Evolutionary conservation across 2,113 vertebrate genomes (phyloP), one percentile per base, ranked within the genome.

Genomic region (Caloenas nicobarica): DNA sequence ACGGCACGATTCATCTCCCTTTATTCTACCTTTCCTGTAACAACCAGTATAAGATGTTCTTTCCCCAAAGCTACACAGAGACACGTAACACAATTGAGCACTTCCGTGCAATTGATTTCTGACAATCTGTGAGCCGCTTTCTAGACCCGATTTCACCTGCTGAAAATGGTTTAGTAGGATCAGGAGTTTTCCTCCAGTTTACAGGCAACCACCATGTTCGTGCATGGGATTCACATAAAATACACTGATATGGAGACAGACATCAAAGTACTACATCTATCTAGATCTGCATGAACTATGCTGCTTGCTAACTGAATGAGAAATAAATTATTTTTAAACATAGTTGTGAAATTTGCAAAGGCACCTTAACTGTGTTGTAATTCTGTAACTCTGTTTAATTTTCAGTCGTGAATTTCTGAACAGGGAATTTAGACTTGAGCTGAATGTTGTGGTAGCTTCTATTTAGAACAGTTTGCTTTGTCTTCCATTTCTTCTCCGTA

Each of bases 401-500:
- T 89, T 80, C 7, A 6, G 13, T 61, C 28, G 8, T 44, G 28
- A n/a, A 31, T 79, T 92, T 78, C 5, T 5, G n/a, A 93, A 28
- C 24, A 25, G 38, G 23, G 34, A 91, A 31, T 68, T 90, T 74
- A 33, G 16, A 31, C 36, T 88, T 79, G 26, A 65, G 38, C 33
- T 70, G 64, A 88, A 61, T 31, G 29, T 57, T 91, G 23, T 33
- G 58, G 76, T 85, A 79, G 61, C 57, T 92, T 91, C 57, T 81
- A 7, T 86, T 78, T 79, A 61, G 88, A 95, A 44, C 42, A 53
- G 73, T 96, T 94, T 89, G 87, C 60, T 80, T 83, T 89, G 33
- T 70, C 80, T 94, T 91, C 83, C 64, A 74, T 92, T 93, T 90
- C 53, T 90, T 81, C 68, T 79, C 89, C 1, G 3, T 76, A 62